Conservation (phyloP, 2,888 invertebrate species). For the Caenorhabditis imperialis region DNA sequence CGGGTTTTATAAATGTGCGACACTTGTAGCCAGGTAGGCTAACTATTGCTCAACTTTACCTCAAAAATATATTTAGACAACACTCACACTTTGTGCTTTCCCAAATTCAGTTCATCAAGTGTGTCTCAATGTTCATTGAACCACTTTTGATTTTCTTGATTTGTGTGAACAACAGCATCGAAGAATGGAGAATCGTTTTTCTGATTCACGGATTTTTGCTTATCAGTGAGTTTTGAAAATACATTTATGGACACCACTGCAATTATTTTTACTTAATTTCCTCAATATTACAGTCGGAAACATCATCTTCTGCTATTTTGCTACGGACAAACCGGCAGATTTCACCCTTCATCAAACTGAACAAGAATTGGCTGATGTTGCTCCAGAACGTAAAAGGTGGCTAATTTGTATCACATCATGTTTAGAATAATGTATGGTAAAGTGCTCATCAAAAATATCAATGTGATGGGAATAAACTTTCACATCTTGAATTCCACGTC, state of each 20-base stretch:
- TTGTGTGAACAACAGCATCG: slow-evolving; percentile 61
- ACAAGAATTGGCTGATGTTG: slow-evolving; percentile 56
- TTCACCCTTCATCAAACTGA: slow-evolving; percentile 62
- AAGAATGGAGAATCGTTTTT: slow-evolving; percentile 72
- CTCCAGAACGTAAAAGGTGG: slow-evolving; percentile 61
- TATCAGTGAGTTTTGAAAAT: slow-evolving; percentile 47
- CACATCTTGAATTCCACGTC: too few relatives aligned
- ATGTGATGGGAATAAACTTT: slow-evolving; percentile 15
- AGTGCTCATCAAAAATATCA: slow-evolving; percentile 3
- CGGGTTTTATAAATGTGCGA: slow-evolving; percentile 72
- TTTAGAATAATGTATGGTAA: slow-evolving; percentile 25
- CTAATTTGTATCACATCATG: slow-evolving; percentile 43
- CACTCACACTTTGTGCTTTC: slow-evolving; percentile 76
- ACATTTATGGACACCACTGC: background rate
- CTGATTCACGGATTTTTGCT: slow-evolving; percentile 65
- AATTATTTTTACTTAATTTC: slow-evolving; percentile 1
- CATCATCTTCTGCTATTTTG: slow-evolving; percentile 70
- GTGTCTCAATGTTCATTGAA: slow-evolving; percentile 72
- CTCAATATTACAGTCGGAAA: slow-evolving; percentile 70
- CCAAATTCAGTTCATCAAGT: slow-evolving; percentile 76
- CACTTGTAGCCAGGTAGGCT: slow-evolving; percentile 67
- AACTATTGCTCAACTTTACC: too few relatives aligned
- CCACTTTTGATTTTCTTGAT: slow-evolving; percentile 71
- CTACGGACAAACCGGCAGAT: slow-evolving; percentile 73
- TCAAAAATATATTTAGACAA: slow-evolving; percentile 74